These are phyloP conservation scores for Nymphalis c-album DNA, from an alignment of 2,888 invertebrate genomes.

Conservation along the genomic window DNA sequence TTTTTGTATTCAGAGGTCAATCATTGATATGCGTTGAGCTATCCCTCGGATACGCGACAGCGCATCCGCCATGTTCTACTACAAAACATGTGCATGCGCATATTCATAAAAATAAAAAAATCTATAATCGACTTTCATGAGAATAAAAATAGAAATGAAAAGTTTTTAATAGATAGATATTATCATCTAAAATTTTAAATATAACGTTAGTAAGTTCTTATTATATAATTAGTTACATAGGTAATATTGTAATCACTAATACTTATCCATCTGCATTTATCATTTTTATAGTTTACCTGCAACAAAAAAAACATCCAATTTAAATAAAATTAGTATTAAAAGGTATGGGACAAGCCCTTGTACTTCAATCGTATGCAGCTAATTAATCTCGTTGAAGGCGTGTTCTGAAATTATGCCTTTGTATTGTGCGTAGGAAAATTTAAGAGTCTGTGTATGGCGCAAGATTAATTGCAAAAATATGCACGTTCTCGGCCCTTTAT, in stretches of 20 bases:
- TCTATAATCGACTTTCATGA: neutral
- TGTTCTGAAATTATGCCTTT: slow-evolving; percentile 62
- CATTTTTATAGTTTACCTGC: slow-evolving; percentile 31
- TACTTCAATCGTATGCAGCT: slow-evolving; percentile 45
- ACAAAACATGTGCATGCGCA: neutral
- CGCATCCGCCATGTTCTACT: slow-evolving; percentile 19
- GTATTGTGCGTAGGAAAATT: slow-evolving; percentile 48
- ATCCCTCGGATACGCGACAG: slow-evolving; percentile 20
- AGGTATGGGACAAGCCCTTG: slow-evolving; percentile 23
- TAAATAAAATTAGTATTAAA: slow-evolving; percentile 25
- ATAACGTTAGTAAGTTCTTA: too few relatives aligned
- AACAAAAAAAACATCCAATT: slow-evolving; percentile 27
- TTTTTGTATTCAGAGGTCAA: slow-evolving; percentile 46
- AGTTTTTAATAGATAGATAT: too few relatives aligned
- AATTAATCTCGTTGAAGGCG: slow-evolving; percentile 68
- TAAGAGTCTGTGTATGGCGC: slow-evolving; percentile 41
- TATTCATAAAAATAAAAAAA: neutral
- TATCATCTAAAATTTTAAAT: too few relatives aligned
- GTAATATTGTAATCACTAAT: neutral
- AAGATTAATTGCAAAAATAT: slow-evolving; percentile 34
- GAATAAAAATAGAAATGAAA: too few relatives aligned
- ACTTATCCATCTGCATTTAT: neutral
- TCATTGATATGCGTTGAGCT: slow-evolving; percentile 41
- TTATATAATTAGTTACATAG: too few relatives aligned
- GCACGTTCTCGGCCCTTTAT: neutral